Conservation (phyloP, 2,113 vertebrate species). For the Hystrix cristata region DNA sequence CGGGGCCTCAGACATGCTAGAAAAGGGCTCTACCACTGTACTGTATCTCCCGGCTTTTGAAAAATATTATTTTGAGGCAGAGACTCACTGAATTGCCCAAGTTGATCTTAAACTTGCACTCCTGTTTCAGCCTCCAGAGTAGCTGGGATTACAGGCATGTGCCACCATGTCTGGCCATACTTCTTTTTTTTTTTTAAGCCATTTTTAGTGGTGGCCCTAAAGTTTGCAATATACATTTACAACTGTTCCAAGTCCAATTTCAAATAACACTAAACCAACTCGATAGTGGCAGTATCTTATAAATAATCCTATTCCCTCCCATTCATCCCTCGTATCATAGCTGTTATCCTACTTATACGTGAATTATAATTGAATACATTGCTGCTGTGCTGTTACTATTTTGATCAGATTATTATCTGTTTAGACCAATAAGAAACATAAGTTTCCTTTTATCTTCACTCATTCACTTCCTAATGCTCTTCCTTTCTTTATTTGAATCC, state of each 20-base stretch:
- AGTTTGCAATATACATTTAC: not conserved
- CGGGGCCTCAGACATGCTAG: not conserved
- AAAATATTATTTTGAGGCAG: not conserved
- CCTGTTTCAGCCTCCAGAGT: too few species aligned
- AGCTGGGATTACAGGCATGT: not conserved
- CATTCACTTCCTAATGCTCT: not conserved
- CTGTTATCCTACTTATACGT: not conserved
- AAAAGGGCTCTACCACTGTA: not conserved
- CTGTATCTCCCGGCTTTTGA: not conserved
- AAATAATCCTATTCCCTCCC: not conserved
- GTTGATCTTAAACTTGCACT: not conserved
- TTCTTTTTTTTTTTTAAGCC: not conserved
- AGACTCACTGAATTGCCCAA: not conserved
- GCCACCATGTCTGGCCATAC: too few species aligned
- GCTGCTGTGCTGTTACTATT: not conserved
- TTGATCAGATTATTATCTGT: not conserved
- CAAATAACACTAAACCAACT: not conserved
- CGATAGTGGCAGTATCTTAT: too few species aligned
- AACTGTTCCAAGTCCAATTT: not conserved
- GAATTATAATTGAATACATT: not conserved
- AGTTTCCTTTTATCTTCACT: not conserved
- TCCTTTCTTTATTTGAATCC: not conserved
- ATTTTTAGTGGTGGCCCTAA: not conserved
- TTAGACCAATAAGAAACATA: not conserved
- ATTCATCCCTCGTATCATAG: not conserved